A percentile compares a stretch with the other conserved stretches of the same genome.
These are phyloP conservation scores for Drosophila paranaensis DNA, from an alignment of 2,888 invertebrate species.

Conservation along the genomic window DNA sequence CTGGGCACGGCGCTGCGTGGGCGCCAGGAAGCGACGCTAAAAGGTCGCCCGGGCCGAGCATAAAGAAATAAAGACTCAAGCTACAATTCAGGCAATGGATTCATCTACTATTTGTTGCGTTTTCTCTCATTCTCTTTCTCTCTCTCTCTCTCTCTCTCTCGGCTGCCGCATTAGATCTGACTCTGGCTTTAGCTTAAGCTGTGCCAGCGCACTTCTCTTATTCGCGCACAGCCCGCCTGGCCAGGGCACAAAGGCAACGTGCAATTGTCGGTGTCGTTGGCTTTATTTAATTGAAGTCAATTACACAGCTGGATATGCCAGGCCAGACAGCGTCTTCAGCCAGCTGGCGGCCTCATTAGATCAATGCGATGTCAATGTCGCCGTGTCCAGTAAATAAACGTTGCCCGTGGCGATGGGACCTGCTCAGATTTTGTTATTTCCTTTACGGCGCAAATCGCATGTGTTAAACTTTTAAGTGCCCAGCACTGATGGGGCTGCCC, in stretches of 20 bases:
- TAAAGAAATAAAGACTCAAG: slow-evolving; percentile 36
- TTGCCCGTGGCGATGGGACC: slow-evolving; percentile 49
- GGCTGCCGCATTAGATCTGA: neutral
- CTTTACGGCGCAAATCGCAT: slow-evolving; percentile 52
- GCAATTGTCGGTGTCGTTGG: slow-evolving; percentile 76
- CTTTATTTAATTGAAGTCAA: slow-evolving; percentile 83
- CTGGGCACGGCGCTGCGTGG: slow-evolving; percentile 43
- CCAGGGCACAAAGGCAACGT: slow-evolving; percentile 64
- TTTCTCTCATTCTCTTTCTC: neutral
- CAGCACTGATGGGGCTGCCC: slow-evolving; percentile 37
- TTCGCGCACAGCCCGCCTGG: slow-evolving; percentile 34
- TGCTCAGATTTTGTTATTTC: slow-evolving; percentile 39
- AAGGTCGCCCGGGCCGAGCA: slow-evolving; percentile 54
- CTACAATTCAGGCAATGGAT: slow-evolving; percentile 44
- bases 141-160: neutral
- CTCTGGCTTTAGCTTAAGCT: slow-evolving; percentile 43
- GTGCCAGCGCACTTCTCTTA: slow-evolving; percentile 52
- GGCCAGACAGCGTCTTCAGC: slow-evolving; percentile 37
- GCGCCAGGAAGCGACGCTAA: slow-evolving; percentile 53
- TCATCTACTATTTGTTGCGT: slow-evolving; percentile 40
- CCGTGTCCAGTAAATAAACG: slow-evolving; percentile 62
- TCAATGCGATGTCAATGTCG: slow-evolving; percentile 58
- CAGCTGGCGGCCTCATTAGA: slow-evolving; percentile 74
- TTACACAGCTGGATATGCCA: slow-evolving; percentile 78
- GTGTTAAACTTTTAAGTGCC: slow-evolving; percentile 66